Conservation (phyloP, 2,888 invertebrate genomes). For the Drosophila ustulata region DNA sequence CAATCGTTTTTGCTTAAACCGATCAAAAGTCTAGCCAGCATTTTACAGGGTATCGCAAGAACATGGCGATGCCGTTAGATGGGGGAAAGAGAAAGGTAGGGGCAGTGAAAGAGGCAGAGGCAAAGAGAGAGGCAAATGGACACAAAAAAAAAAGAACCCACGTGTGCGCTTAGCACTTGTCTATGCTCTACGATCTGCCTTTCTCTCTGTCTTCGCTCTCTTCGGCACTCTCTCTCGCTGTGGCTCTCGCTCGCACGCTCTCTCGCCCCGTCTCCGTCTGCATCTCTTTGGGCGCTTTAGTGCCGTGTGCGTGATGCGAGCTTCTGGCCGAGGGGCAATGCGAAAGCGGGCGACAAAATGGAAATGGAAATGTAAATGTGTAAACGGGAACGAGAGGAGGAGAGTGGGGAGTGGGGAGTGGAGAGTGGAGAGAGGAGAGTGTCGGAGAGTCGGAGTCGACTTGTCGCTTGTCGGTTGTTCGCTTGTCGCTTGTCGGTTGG, state of each 20-base stretch:
- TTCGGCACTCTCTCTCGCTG: not conserved
- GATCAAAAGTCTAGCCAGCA: too few species aligned
- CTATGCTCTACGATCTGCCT: slow-evolving; percentile 22
- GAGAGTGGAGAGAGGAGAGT: not conserved
- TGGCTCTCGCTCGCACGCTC: not conserved
- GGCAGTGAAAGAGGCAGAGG: not conserved
- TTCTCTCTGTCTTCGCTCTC: not conserved
- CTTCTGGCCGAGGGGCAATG: slow-evolving; percentile 50
- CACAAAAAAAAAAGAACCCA: slow-evolving; percentile 21
- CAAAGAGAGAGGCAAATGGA: not conserved
- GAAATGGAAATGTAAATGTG: slow-evolving; percentile 2
- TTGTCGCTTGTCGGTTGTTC: slow-evolving; percentile 4
- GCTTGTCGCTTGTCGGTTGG: slow-evolving; percentile 36
- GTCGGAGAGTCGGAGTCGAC: not conserved
- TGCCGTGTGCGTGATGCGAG: slow-evolving; percentile 53
- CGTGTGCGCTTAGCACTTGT: slow-evolving; percentile 52
- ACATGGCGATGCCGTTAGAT: too few species aligned
- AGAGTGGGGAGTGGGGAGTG: not conserved
- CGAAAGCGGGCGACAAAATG: not conserved
- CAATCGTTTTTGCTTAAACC: too few species aligned
- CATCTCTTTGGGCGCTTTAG: slow-evolving; percentile 17
- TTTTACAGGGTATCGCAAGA: not conserved
- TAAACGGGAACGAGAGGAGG: not conserved
- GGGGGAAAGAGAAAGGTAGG: not conserved
- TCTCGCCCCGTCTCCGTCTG: slow-evolving; percentile 5